Evolutionary conservation across 2,888 invertebrate genomes (phyloP), one percentile per base, ranked within the genome.

Genomic region (Malthinus seriepunctatus): DNA sequence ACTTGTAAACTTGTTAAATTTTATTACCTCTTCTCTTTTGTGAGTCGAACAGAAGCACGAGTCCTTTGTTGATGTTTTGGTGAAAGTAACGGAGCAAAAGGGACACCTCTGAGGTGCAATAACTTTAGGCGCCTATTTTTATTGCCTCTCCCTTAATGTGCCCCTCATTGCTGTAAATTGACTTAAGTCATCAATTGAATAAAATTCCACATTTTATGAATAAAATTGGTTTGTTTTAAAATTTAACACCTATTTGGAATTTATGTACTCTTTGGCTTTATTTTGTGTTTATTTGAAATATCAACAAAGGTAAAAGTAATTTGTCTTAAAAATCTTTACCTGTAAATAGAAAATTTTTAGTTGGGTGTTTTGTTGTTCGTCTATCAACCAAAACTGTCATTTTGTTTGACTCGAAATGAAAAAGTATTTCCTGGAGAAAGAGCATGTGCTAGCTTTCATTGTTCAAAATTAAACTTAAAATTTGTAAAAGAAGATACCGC

Each of bases 231-330:
- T 50, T 50, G 10, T 38, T 50, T 50, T 50, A 12, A 9, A 50
- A 12, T 31, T 50, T 50, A 50, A 50, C 50, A 50, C 50, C 50
- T 49, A 37, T 23, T 23, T 23, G 3, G 23, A 23, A 23, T 23
- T n/a, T 23, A 23, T 23, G 23, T 23, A 11, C 5, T 38, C 37
- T 50, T 15, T 39, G 39, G 39, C 12, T 32, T 38, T 11, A 31
- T 38, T 10, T 32, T 49, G 31, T 39, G 33, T 33, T 12, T 12
- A 52, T 35, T 23, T 9, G 31, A 34, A 44, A 14, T 15, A 42
- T 15, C 23, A 31, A 53, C 34, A 33, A 46, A 44, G 44, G 55
- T 55, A 49, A 42, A 44, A 42, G 42, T 35, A 55, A 55, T 55
- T 55, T 48, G 49, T 45, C 42, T 23, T 9, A 44, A 42, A 14